Conservation (phyloP, 2,888 invertebrate genomes). For the Hemithea aestivaria region DNA sequence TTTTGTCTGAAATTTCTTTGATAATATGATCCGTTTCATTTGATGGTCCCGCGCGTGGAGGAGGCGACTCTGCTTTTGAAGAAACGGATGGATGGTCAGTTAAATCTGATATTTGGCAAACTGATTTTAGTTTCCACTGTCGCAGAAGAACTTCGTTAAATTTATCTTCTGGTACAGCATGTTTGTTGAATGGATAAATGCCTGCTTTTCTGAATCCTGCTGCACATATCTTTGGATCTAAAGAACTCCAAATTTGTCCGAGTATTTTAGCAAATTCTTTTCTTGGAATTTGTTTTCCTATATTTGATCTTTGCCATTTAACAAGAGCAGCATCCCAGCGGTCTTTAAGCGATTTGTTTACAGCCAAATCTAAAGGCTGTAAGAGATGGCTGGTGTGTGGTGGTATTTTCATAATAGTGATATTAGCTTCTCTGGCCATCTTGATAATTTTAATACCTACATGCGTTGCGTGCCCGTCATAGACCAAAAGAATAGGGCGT, state of each 20-base stretch:
- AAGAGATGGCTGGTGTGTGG: constrained; percentile 26
- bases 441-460: constrained; percentile 17
- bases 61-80: too few species aligned
- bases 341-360: constrained; percentile 33
- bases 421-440: constrained; percentile 12
- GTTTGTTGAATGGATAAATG: constrained; percentile 26
- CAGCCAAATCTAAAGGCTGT: constrained; percentile 29
- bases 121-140: constrained; percentile 17
- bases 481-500: constrained; percentile 20
- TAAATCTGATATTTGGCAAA: too few species aligned
- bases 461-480: constrained; percentile 25
- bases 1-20: too few species aligned
- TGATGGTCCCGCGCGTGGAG: too few species aligned
- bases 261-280: constrained; percentile 26
- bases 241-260: constrained; percentile 24
- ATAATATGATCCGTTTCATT: too few species aligned
- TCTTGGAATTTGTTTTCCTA: constrained; percentile 26
- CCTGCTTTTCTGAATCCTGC: constrained; percentile 25
- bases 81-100: too few species aligned
- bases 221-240: constrained; percentile 21
- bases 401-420: constrained; percentile 17
- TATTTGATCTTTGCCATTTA: constrained; percentile 29
- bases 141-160: constrained; percentile 17
- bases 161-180: constrained; percentile 20
- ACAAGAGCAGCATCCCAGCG: constrained; percentile 27